A percentile compares a stretch with the other conserved stretches of the same genome.
Conservation (phyloP, 2,797 vertebrate genomes). For the Eulemur coronatus region DNA sequence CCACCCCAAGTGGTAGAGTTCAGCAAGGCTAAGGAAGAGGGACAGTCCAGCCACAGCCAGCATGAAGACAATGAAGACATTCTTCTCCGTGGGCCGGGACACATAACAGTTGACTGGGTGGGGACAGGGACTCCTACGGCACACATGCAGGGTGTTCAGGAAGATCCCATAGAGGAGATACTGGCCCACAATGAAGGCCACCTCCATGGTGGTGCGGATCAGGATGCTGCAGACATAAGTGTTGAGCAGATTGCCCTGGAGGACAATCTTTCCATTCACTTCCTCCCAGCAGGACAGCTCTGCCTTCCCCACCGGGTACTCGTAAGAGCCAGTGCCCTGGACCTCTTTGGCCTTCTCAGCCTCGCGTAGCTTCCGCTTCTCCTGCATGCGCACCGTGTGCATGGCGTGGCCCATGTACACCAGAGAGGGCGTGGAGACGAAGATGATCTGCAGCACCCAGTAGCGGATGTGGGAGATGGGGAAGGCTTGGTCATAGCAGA, state of each 20-base stretch:
- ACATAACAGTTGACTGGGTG: conserved; percentile 98
- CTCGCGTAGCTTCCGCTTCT: conserved; percentile 89
- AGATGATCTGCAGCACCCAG: conserved; percentile 99
- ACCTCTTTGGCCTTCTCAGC: conserved; percentile 80
- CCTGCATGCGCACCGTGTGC: conserved; percentile 93
- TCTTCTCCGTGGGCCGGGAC: conserved; percentile 98
- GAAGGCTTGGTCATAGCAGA: conserved; percentile 97
- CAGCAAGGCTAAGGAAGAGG: conserved; percentile 92
- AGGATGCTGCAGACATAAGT: conserved; percentile 96
- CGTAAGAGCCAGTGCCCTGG: conserved; percentile 67
- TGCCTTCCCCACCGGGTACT: conserved; percentile 84
- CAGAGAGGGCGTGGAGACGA: conserved; percentile 96
- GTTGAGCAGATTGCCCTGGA: conserved; percentile 92
- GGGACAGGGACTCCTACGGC: conserved; percentile 92
- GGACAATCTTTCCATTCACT: conserved; percentile 84
- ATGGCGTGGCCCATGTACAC: conserved; percentile 98
- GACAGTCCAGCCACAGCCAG: conserved; percentile 94
- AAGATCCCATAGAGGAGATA: conserved; percentile 96
- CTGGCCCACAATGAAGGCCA: conserved; percentile 95
- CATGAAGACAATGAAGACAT: conserved; percentile 98
- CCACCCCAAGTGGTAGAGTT: conserved; percentile 95
- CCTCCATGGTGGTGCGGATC: conserved; percentile 95
- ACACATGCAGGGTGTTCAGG: conserved; percentile 92
- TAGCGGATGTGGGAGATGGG: conserved; percentile 98
- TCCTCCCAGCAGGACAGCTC: conserved; percentile 83